These are phyloP conservation scores for Charadrius vociferus DNA, from an alignment of 2,113 vertebrate genomes.

Conservation along the genomic window DNA sequence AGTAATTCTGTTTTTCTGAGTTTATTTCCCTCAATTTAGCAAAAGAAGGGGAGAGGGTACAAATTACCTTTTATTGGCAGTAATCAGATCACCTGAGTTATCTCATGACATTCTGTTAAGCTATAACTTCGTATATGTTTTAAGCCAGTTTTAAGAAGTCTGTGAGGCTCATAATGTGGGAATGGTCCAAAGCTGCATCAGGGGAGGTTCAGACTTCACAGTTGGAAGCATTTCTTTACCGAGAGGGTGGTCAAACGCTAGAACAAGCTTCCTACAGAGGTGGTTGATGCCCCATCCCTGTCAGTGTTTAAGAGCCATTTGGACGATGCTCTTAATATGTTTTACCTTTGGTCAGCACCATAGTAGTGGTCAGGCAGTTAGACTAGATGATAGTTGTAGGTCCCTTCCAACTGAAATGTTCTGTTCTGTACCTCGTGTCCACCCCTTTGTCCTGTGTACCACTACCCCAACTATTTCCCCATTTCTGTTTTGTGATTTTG, in stretches of 20 bases:
- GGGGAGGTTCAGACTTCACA: neutral
- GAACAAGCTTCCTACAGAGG: neutral
- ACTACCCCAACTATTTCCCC: neutral
- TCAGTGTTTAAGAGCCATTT: neutral
- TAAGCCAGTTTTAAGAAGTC: neutral
- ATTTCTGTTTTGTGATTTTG: neutral
- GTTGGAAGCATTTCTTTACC: neutral
- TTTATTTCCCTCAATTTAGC: neutral
- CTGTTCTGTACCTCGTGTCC: neutral
- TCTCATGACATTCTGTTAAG: neutral
- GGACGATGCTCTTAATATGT: neutral
- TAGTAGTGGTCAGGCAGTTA: neutral
- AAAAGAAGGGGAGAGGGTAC: neutral
- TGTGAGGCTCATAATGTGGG: neutral
- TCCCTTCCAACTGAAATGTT: neutral
- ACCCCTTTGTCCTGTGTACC: neutral
- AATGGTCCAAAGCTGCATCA: neutral
- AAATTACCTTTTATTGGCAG: neutral
- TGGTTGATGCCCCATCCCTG: neutral
- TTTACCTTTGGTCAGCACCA: neutral
- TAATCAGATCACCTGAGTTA: neutral
- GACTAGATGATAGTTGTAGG: neutral
- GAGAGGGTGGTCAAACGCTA: neutral
- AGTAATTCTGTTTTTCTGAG: neutral
- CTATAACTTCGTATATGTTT: neutral